phyloP scores from a whole-genome alignment of 2,797 vertebrate genomes.

The Amblyraja radiata region DNA sequence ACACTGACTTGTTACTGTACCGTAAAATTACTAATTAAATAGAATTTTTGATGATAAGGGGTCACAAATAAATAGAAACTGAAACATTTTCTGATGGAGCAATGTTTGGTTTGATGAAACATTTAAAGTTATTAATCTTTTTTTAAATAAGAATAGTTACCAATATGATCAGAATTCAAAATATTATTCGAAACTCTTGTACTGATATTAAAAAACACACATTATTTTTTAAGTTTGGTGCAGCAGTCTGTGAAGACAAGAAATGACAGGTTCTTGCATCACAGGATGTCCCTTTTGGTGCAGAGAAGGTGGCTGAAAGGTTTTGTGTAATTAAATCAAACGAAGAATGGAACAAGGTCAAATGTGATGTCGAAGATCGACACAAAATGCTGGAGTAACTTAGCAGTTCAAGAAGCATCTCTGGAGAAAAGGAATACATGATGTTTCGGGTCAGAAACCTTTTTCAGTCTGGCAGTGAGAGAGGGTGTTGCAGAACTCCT shows the following conservation, averaged over 20 bases:
- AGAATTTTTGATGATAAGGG: background rate
- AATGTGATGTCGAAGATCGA: background rate
- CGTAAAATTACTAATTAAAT: too few species aligned
- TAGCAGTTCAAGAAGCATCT: too few species aligned
- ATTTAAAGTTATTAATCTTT: background rate
- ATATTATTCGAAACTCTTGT: background rate
- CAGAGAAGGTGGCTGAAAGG: background rate
- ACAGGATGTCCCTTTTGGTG: background rate
- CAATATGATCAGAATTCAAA: background rate
- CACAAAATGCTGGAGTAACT: too few species aligned
- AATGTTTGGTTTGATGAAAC: background rate
- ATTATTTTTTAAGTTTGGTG: background rate
- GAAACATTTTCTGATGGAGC: background rate
- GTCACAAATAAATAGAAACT: background rate
- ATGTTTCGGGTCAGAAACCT: too few species aligned
- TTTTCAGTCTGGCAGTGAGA: too few species aligned
- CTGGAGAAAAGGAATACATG: too few species aligned
- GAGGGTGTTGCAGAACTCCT: too few species aligned
- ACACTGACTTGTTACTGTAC: too few species aligned
- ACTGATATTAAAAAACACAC: background rate
- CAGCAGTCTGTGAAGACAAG: background rate
- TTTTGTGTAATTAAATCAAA: background rate
- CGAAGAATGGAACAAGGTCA: background rate
- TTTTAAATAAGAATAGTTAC: background rate
- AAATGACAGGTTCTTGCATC: too few species aligned